Evolutionary conservation across 2,113 vertebrate genomes (phyloP).

Genomic region (Cyanoramphus novaezelandiae): DNA sequence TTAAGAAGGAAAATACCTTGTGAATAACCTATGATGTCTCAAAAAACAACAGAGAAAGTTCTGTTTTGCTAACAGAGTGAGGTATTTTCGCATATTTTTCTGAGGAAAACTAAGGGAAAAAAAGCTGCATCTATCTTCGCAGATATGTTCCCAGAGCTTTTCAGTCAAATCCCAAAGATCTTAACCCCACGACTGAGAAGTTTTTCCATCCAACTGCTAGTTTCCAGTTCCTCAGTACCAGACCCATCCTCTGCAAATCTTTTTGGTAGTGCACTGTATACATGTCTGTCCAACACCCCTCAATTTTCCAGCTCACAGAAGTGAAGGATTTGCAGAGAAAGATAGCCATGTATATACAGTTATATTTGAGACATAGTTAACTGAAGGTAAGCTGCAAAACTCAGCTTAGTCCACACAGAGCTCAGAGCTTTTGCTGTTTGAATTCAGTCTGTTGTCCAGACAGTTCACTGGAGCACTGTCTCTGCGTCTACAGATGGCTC

Average conservation of each 20-base stretch:
- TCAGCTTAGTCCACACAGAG: neutral
- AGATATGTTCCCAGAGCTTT: neutral
- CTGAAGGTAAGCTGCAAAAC: neutral
- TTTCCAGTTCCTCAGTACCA: neutral
- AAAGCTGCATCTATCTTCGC: neutral
- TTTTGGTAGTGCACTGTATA: neutral
- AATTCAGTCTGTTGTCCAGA: neutral
- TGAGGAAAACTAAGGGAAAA: neutral
- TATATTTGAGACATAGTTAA: neutral
- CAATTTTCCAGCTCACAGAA: neutral
- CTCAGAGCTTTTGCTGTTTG: neutral
- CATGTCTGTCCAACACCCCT: fast-evolving
- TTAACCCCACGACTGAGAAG: neutral
- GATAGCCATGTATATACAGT: neutral
- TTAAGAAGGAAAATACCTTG: neutral
- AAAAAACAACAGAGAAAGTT: neutral
- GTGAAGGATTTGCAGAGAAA: neutral
- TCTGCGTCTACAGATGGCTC: neutral
- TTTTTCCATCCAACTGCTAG: neutral
- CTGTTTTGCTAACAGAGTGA: neutral
- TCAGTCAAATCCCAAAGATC: neutral
- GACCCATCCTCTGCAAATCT: too few species aligned
- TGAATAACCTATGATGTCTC: neutral
- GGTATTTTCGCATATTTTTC: neutral
- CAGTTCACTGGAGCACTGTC: neutral